phyloP scores from a whole-genome alignment of 2,797 vertebrate species.

The Pelodytes ibericus region DNA sequence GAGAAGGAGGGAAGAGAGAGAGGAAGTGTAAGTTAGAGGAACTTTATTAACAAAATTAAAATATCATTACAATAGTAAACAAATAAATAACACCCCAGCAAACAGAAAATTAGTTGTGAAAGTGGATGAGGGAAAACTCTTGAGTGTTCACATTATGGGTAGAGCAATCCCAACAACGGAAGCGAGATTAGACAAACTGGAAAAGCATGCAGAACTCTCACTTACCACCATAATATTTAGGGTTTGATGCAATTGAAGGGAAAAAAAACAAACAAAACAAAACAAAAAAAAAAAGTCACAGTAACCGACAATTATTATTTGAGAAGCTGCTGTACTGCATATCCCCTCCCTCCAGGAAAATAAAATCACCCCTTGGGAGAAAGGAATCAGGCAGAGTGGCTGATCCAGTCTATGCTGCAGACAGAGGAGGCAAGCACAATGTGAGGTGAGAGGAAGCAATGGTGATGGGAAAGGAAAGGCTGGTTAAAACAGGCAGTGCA shows the following conservation, averaged over 20 bases:
- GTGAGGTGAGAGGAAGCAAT: constrained; percentile 44
- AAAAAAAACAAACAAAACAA: constrained; percentile 69
- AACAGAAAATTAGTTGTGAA: constrained; percentile 83
- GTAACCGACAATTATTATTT: constrained; percentile 83
- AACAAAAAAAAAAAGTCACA: constrained; percentile 82
- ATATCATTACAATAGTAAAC: constrained; percentile 67
- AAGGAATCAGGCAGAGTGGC: constrained; percentile 24
- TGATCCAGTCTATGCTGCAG: constrained; percentile 41
- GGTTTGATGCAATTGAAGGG: constrained; percentile 91
- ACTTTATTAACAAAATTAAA: constrained; percentile 72
- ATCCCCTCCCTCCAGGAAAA: constrained; percentile 60
- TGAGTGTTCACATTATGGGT: constrained; percentile 77
- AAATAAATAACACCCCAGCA: constrained; percentile 73
- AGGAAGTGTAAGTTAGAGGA: constrained; percentile 50
- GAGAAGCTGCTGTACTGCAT: constrained; percentile 55
- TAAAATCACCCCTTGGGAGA: constrained; percentile 21
- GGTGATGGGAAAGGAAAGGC: constrained; percentile 48
- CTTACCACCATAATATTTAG: constrained; percentile 96
- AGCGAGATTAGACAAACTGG: constrained; percentile 86
- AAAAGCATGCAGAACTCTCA: constrained; percentile 93
- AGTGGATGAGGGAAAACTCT: constrained; percentile 75
- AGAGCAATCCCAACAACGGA: constrained; percentile 83
- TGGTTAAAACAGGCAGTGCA: constrained; percentile 38
- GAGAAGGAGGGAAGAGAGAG: constrained; percentile 61
- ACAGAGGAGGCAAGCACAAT: constrained; percentile 52